Percentiles rank a stretch among this genome's conserved stretches.
Conservation (phyloP, 2,888 invertebrate genomes). For the Acrocyrtus sp. region DNA sequence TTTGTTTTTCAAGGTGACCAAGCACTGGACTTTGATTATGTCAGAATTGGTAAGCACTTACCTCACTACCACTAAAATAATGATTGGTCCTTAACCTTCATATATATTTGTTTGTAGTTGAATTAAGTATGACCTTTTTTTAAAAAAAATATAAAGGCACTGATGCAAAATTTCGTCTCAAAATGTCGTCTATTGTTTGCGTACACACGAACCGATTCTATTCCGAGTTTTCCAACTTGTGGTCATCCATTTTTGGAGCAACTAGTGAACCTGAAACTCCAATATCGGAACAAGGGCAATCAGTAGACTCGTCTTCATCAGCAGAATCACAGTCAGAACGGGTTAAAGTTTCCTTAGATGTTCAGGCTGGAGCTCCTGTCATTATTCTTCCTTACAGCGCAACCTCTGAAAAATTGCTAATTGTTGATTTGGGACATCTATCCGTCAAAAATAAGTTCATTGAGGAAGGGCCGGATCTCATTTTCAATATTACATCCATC, state of each 20-base stretch:
- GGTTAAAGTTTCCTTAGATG: conserved; percentile 71
- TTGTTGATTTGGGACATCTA: conserved; percentile 83
- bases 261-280: conserved; percentile 13
- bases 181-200: conserved; percentile 92
- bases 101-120: too few species aligned
- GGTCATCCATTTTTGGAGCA: conserved; percentile 60
- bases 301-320: not conserved
- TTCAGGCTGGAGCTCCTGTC: conserved; percentile 81
- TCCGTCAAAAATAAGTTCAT: conserved; percentile 80
- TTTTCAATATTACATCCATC: conserved; percentile 69
- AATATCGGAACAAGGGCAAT: not conserved
- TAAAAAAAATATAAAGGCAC: too few species aligned
- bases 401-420: conserved; percentile 79
- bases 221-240: conserved; percentile 71
- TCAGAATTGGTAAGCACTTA: conserved; percentile 45
- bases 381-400: conserved; percentile 89
- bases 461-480: conserved; percentile 37
- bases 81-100: too few species aligned
- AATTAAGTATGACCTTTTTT: not conserved
- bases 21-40: conserved; percentile 73
- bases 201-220: conserved; percentile 95
- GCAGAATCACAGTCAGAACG: conserved; percentile 62
- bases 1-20: conserved; percentile 69
- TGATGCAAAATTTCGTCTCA: conserved; percentile 78
- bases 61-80: not conserved